Conservation (phyloP, 2,113 vertebrate species). For the Cyphomyrus discorhynchus region DNA sequence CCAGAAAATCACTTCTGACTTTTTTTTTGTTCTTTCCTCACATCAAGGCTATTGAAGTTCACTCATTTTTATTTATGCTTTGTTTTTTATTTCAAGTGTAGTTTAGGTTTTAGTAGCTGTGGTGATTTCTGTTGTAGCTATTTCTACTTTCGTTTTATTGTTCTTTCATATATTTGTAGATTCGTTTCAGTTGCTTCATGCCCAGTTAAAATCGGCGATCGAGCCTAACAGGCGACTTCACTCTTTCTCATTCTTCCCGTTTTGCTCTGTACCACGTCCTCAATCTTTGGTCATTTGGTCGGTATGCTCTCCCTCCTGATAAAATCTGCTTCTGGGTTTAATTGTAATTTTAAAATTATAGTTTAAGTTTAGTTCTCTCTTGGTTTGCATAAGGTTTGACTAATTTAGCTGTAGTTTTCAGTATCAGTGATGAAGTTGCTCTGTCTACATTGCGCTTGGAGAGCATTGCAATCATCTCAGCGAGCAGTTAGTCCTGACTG, state of each 20-base stretch:
- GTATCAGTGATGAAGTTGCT: not conserved
- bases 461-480: not conserved
- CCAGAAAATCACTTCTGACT: not conserved
- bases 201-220: not conserved
- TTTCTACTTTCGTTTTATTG: not conserved
- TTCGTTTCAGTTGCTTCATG: not conserved
- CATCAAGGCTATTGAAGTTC: not conserved
- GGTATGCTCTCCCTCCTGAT: not conserved
- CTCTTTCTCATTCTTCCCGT: not conserved
- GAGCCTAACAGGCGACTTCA: not conserved
- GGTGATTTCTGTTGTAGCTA: not conserved
- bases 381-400: not conserved
- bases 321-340: not conserved
- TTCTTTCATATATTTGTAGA: not conserved
- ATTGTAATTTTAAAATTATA: not conserved
- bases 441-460: not conserved
- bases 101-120: not conserved
- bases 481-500: not conserved
- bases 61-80: not conserved
- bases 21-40: not conserved
- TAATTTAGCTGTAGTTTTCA: not conserved
- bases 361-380: not conserved
- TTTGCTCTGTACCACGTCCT: not conserved
- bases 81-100: not conserved
- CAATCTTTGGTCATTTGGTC: not conserved